Conservation (phyloP, 2,113 vertebrate genomes). For the Acrocephalus arundinaceus region DNA sequence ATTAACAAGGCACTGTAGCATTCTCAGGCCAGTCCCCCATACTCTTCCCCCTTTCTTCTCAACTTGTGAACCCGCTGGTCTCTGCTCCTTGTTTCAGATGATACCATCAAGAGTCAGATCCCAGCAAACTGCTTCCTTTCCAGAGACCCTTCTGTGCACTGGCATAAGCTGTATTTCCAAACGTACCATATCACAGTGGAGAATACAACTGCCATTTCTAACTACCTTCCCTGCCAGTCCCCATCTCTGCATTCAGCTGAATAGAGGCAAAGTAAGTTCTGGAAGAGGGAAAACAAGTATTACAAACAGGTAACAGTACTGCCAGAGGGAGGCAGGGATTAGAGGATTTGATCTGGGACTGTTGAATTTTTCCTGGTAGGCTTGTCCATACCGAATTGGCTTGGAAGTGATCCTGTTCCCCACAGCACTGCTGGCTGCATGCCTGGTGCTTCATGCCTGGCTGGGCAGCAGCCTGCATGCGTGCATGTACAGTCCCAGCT, state of each 20-base stretch:
- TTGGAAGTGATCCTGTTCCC: background rate
- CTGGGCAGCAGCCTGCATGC: background rate
- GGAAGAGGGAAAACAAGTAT: background rate
- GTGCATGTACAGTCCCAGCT: background rate
- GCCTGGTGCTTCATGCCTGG: background rate
- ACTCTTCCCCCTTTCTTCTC: slow-evolving; percentile 53
- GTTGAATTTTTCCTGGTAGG: background rate
- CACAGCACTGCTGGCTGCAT: background rate
- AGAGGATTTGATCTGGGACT: background rate
- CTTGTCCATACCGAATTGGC: background rate
- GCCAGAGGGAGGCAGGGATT: background rate
- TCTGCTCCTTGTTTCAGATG: background rate
- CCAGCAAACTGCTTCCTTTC: background rate
- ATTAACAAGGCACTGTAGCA: slow-evolving; percentile 78
- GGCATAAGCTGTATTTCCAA: background rate
- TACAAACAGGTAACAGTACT: background rate
- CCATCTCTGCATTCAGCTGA: background rate
- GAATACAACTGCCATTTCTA: background rate
- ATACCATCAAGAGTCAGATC: background rate
- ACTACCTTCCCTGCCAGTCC: background rate
- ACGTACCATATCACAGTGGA: background rate
- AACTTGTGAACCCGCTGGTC: background rate
- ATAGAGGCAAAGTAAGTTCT: background rate
- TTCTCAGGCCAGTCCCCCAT: slow-evolving; percentile 57
- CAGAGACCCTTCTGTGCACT: background rate